phyloP scores from a whole-genome alignment of 2,797 vertebrate species.

The Myiotriccus ornatus region DNA sequence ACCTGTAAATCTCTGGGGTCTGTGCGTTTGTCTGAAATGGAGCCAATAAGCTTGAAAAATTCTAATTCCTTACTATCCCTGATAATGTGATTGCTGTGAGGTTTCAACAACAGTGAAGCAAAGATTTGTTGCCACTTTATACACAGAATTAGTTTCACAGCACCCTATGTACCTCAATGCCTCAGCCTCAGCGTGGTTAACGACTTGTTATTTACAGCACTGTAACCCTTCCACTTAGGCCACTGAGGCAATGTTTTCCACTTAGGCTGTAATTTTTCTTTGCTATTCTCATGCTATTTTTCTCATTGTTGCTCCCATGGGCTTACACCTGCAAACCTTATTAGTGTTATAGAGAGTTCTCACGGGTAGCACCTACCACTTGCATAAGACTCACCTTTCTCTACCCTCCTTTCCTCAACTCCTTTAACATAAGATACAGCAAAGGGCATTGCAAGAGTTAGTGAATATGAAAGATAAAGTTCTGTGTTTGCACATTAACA shows the following conservation, averaged over 20 bases:
- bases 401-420: neutral
- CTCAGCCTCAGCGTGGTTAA: neutral
- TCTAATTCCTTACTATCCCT: neutral
- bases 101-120: neutral
- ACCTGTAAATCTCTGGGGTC: neutral
- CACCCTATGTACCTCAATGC: rapidly evolving
- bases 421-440: neutral
- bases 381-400: neutral
- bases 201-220: neutral
- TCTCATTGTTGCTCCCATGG: neutral
- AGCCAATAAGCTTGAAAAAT: neutral
- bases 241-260: neutral
- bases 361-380: neutral
- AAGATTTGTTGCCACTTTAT: neutral
- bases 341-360: neutral
- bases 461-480: neutral
- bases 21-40: neutral
- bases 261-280: neutral
- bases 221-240: neutral
- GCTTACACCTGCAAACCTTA: neutral
- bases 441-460: neutral
- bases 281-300: neutral
- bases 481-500: neutral
- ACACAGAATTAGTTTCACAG: neutral
- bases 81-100: neutral